Base-by-base conservation (phyloP, 2,888 invertebrate species). In the Dromius quadrimaculatus region DNA sequence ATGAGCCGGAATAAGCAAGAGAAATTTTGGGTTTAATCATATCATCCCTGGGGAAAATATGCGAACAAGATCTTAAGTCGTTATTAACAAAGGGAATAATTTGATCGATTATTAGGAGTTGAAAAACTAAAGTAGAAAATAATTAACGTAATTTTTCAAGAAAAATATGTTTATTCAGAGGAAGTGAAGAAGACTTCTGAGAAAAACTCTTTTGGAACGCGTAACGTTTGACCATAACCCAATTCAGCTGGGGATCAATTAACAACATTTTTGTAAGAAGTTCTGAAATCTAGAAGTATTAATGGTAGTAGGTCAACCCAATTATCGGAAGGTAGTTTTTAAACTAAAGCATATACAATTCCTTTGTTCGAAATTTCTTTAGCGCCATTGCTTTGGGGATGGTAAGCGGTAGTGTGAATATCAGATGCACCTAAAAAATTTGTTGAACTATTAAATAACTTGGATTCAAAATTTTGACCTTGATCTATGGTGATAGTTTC, bases 391-490 rank as follows among this genome's bases (percentile, higher is more conserved):
- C 34, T 17, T 34, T 57, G 34, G 4, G 57, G 34, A 19, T 57
- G 57, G 17, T 57, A 57, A 8, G 57, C 8, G 8, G 57, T 57
- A 13, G 57, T 57, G 17, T 34, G 28, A 17, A 36, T 57, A 9
- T 34, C 8, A 9, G 11, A 1, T 4, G 36, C n/a, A 9, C 15
- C 34, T 13, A 57, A 15, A 13, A 57, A 23, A 28, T 54, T 8
- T 6, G 15, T 17, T 9, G 15, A 32, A 5, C 34, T 34, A 32
- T 36, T 57, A 11, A 57, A 57, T 15, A 57, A n/a, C 19, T 36
- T 34, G 15, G 57, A 57, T 32, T 57, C 57, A 11, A 57, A 57
- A 32, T 1, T 5, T 1, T 19, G 28, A 32, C 57, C 57, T 8
- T 57, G 57, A 13, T 57, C 13, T 6, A 34, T 57, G 1, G 54